Percentiles rank a stretch among this genome's conserved stretches.
phyloP scores from a whole-genome alignment of 2,888 invertebrate genomes.

The Disparrhopalites patrizii region DNA sequence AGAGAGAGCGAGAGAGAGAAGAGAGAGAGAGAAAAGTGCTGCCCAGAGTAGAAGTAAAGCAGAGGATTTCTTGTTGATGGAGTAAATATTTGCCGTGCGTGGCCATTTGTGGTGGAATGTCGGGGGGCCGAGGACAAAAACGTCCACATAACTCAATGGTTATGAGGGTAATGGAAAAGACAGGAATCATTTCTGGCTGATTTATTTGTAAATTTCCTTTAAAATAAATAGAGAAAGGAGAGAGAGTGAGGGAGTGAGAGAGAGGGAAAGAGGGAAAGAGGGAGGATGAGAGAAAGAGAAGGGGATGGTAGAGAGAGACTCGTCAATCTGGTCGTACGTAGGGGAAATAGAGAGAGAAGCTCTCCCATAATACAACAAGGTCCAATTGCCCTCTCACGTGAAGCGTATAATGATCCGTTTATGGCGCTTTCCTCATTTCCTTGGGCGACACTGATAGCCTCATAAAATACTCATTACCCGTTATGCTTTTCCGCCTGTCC shows the following conservation, averaged over 20 bases:
- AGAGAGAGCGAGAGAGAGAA: too few species aligned
- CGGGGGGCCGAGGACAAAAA: too few species aligned
- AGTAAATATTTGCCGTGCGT: too few species aligned
- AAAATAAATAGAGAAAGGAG: not conserved
- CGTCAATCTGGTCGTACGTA: too few species aligned
- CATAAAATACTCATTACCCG: constrained; percentile 37
- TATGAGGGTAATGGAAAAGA: not conserved
- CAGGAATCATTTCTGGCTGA: not conserved
- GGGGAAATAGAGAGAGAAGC: too few species aligned
- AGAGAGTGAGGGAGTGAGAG: not conserved
- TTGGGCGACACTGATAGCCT: constrained; percentile 30
- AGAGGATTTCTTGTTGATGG: too few species aligned
- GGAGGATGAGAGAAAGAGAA: not conserved
- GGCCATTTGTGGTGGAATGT: too few species aligned
- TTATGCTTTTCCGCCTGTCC: constrained; percentile 18
- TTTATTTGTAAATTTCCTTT: constrained; percentile 2
- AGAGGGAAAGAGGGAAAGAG: not conserved
- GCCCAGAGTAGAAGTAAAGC: too few species aligned
- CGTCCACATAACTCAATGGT: too few species aligned
- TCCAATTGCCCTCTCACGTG: constrained; percentile 4
- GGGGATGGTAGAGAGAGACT: not conserved
- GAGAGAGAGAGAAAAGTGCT: too few species aligned
- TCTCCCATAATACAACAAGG: not conserved
- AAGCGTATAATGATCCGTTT: constrained; percentile 35
- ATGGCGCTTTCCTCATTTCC: constrained; percentile 36